Evolutionary conservation across 2,888 invertebrate genomes (phyloP), one percentile per base, ranked within the genome.

Genomic region (Cybosia mesomella): DNA sequence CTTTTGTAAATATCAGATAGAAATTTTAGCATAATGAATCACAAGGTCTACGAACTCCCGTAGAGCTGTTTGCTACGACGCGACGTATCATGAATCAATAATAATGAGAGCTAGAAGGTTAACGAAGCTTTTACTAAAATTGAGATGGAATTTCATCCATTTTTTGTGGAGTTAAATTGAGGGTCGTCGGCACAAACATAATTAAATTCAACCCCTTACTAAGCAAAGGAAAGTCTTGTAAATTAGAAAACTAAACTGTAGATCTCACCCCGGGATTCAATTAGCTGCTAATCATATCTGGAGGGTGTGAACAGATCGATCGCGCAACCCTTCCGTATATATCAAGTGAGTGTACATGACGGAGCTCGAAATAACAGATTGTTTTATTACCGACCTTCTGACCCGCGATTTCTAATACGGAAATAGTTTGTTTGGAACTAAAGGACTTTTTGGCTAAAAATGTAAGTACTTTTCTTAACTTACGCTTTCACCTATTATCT

Each of bases 161-260:
- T 91, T 92, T 91, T 90, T 86, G 79, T 74, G 80, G 84, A 86
- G 86, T 89, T 87, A 85, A 85, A 82, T 87, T 84, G 83, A 85
- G 88, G 89, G 86, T 82, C 81, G 86, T 82, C 87, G 85, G 87
- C 88, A 85, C 81, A 81, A 75, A 90, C 88, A 92, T 93, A 94
- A 95, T 95, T 92, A 92, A 94, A 94, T 93, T 92, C 89, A 92
- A 94, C 94, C 93, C 94, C 93, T 92, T 87, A 88, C 90, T 90
- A 86, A 87, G 89, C 87, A 89, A 89, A 92, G 90, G 91, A 91
- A 91, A 94, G 91, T 89, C 92, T 89, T 92, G 93, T 91, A 94
- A 94, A 95, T 94, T 94, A 92, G 93, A 94, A 94, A 94, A 95
- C 94, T 94, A 94, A 95, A 94, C 95, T 93, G 90, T 88, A 92